phyloP scores from a whole-genome alignment of 2,888 invertebrate genomes.

The Chrysotoxum bicinctum region DNA sequence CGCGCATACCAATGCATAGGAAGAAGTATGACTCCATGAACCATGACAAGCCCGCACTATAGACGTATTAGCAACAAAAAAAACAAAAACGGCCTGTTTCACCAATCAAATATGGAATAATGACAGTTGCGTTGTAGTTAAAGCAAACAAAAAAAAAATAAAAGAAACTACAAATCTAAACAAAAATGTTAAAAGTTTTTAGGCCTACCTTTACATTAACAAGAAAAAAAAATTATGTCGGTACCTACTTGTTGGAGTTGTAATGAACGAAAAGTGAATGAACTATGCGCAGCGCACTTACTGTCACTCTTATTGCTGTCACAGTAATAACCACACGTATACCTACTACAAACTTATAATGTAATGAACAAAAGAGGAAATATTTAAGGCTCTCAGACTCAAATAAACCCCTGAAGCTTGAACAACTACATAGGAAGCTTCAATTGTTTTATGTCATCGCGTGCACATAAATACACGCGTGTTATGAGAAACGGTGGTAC shows the following conservation, averaged over 20 bases:
- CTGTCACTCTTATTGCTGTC: conserved; percentile 39
- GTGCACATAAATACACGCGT: conserved; percentile 43
- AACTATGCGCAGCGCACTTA: conserved; percentile 40
- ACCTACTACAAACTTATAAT: neutral
- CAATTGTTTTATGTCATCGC: conserved; percentile 69
- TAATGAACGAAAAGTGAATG: conserved; percentile 51
- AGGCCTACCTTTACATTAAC: neutral
- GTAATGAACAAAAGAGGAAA: conserved; percentile 56
- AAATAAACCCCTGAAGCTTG: conserved; percentile 24
- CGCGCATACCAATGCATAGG: conserved; percentile 50
- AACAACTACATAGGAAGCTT: conserved; percentile 55
- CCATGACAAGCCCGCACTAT: conserved; percentile 24
- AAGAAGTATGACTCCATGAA: conserved; percentile 21
- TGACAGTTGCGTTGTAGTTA: conserved; percentile 34
- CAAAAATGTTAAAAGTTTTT: conserved; percentile 12
- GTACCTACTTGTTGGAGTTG: conserved; percentile 32
- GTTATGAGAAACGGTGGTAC: conserved; percentile 34
- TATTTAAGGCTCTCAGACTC: conserved; percentile 37
- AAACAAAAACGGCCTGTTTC: conserved; percentile 19
- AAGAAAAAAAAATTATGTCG: neutral
- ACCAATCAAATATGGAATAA: conserved; percentile 61
- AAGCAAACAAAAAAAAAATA: neutral
- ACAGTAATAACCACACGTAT: conserved; percentile 20
- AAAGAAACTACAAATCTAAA: conserved; percentile 16
- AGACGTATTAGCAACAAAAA: conserved; percentile 11